Conservation (phyloP, 2,797 vertebrate species). For the Mormyrops attenuatus region DNA sequence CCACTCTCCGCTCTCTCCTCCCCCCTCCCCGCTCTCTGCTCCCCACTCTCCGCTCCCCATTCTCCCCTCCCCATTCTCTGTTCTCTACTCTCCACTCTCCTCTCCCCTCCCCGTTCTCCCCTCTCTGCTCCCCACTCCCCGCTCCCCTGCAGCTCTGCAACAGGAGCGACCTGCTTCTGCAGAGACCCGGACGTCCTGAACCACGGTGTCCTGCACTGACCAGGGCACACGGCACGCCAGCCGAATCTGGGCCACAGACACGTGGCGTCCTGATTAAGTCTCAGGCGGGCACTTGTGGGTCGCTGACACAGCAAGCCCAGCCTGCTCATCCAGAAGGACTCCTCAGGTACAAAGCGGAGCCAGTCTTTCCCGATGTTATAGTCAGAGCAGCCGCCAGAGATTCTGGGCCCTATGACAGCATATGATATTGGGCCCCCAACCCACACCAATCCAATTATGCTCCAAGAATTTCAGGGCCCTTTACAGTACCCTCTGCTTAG, state of each 20-base stretch:
- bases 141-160: neutral
- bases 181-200: neutral
- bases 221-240: neutral
- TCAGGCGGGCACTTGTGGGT: neutral
- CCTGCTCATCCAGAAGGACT: neutral
- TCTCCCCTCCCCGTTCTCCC: no score
- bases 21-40: no score
- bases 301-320: neutral
- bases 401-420: neutral
- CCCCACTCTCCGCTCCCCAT: no score
- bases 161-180: neutral
- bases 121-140: neutral
- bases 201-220: neutral
- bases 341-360: neutral
- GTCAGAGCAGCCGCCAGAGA: neutral
- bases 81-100: no score
- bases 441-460: neutral
- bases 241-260: neutral
- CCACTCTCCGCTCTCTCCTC: no score
- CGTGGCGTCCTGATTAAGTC: neutral
- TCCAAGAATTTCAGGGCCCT: neutral
- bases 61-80: no score
- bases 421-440: neutral
- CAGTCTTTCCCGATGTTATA: neutral
- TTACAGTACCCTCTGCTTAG: neutral